Conservation (phyloP, 2,113 vertebrate genomes). For the Carlito syrichta region DNA sequence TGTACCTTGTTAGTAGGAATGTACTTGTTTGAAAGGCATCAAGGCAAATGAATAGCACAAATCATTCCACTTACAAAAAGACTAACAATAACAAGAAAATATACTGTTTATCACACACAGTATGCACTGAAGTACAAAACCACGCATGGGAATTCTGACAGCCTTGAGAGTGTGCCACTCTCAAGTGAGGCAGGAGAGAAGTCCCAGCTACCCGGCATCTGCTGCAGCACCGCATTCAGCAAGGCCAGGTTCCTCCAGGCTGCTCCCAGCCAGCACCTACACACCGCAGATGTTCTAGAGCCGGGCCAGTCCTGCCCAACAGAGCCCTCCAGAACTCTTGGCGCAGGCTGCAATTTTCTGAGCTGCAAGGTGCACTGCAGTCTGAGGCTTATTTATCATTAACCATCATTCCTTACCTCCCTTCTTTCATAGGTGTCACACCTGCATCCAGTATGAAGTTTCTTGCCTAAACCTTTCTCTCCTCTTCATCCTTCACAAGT, state of each 20-base stretch:
- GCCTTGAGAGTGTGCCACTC: not conserved
- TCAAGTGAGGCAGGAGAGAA: not conserved
- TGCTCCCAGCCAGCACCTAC: not conserved
- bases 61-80: not conserved
- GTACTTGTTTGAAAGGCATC: not conserved
- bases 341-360: not conserved
- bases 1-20: not conserved
- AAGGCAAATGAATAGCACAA: not conserved
- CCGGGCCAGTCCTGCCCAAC: not conserved
- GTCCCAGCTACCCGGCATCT: not conserved
- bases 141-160: too few species aligned
- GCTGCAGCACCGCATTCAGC: not conserved
- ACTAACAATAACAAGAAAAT: not conserved
- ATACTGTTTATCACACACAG: not conserved
- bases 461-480: not conserved
- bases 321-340: not conserved
- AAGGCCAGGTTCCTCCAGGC: not conserved
- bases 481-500: not conserved
- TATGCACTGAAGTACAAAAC: not conserved
- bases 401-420: not conserved
- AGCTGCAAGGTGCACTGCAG: not conserved
- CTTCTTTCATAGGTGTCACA: not conserved
- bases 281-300: too few species aligned
- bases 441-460: not conserved
- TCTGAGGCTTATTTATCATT: too few species aligned